Percentiles rank a stretch among this genome's conserved stretches.
These are phyloP conservation scores for Tetraodon nigroviridis DNA, from an alignment of 2,113 vertebrate species.

Conservation along the genomic window DNA sequence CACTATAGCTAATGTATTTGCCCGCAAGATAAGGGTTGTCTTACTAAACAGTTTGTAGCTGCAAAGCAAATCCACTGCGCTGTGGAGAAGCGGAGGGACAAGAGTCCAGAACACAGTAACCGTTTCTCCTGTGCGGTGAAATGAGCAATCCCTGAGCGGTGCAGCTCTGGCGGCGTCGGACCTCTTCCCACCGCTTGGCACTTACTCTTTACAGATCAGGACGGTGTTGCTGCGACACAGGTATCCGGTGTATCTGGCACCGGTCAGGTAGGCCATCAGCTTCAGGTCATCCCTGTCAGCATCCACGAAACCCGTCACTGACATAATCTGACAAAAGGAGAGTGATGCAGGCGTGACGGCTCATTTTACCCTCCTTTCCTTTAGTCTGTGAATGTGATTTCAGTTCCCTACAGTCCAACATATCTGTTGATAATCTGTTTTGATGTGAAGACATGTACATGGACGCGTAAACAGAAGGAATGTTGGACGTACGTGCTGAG, in stretches of 20 bases:
- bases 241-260: constrained; percentile 93
- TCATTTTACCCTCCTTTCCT: too few relatives aligned
- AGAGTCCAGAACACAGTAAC: background rate
- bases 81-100: too few relatives aligned
- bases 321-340: constrained; percentile 81
- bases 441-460: too few relatives aligned
- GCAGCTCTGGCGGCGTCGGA: background rate
- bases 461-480: background rate
- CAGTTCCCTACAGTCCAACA: background rate
- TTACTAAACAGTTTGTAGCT: too few relatives aligned
- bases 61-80: too few relatives aligned
- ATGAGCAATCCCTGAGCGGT: background rate
- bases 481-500: constrained; percentile 84
- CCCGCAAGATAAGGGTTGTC: too few relatives aligned
- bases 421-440: too few relatives aligned
- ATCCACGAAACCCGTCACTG: constrained; percentile 93
- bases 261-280: constrained; percentile 91
- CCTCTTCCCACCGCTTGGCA: too few relatives aligned
- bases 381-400: too few relatives aligned
- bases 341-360: background rate
- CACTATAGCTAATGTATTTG: too few relatives aligned
- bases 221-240: constrained; percentile 94
- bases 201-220: constrained; percentile 94
- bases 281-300: constrained; percentile 94
- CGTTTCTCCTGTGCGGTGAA: too few relatives aligned